A percentile compares a stretch with the other conserved stretches of the same genome.
phyloP scores from a whole-genome alignment of 1,140 invertebrate genomes.

The Macrocentrus cingulum region DNA sequence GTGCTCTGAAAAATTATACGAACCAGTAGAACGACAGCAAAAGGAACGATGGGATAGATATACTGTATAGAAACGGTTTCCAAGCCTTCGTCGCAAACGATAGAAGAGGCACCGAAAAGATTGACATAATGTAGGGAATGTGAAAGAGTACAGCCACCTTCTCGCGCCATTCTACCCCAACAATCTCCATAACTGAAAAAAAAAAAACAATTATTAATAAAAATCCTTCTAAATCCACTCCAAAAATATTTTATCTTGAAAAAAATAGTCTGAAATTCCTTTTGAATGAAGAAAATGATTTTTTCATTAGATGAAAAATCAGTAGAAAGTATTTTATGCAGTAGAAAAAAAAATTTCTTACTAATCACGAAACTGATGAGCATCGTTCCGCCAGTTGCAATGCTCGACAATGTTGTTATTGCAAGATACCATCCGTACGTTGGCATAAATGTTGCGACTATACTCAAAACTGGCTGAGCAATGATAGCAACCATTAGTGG shows the following conservation, averaged over 20 bases:
- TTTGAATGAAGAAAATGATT: no score
- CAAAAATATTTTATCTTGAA: no score
- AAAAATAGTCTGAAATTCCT: no score
- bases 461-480: slow-evolving; percentile 66
- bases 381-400: slow-evolving; percentile 70
- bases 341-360: slow-evolving; percentile 40
- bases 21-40: slow-evolving; percentile 73
- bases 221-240: no score
- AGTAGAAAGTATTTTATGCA: no score
- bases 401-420: slow-evolving; percentile 69
- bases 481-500: slow-evolving; percentile 68
- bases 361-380: slow-evolving; percentile 68
- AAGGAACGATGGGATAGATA: slow-evolving; percentile 72
- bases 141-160: slow-evolving; percentile 72
- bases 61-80: slow-evolving; percentile 72
- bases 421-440: slow-evolving; percentile 71
- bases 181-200: slow-evolving; percentile 69
- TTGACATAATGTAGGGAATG: slow-evolving; percentile 57
- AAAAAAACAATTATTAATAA: background rate
- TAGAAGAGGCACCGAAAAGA: slow-evolving; percentile 58
- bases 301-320: no score
- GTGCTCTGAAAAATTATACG: slow-evolving; percentile 24
- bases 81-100: slow-evolving; percentile 69
- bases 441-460: slow-evolving; percentile 66
- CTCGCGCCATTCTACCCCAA: slow-evolving; percentile 70